Conservation (phyloP, 2,888 invertebrate genomes). For the Latheticus oryzae region DNA sequence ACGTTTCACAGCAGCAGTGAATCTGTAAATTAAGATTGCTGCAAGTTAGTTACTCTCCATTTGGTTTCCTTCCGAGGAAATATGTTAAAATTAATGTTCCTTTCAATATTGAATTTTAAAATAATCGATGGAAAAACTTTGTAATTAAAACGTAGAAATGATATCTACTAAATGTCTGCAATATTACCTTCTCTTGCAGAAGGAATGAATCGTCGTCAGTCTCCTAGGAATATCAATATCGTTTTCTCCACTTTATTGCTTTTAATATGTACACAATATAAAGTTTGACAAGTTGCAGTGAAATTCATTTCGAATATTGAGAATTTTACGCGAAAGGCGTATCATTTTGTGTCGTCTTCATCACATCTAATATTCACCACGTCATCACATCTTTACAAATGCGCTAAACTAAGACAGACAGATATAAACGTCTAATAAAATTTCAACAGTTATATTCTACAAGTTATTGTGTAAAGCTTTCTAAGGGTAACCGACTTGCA, state of each 20-base stretch:
- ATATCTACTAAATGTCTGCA: too few relatives aligned
- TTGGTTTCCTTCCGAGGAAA: conserved; percentile 58
- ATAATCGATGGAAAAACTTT: conserved; percentile 52
- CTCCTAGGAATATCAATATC: conserved; percentile 52
- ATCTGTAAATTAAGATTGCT: conserved; percentile 60
- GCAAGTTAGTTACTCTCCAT: conserved; percentile 57
- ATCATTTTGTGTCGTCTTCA: conserved; percentile 48
- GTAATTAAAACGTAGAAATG: too few relatives aligned
- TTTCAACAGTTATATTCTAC: background rate
- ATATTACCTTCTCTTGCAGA: conserved; percentile 33
- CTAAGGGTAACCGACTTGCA: conserved; percentile 16
- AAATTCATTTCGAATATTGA: conserved; percentile 61
- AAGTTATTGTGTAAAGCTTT: conserved; percentile 8
- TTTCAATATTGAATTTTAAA: conserved; percentile 60
- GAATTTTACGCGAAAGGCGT: conserved; percentile 58
- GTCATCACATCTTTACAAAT: conserved; percentile 16
- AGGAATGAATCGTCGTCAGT: conserved; percentile 23
- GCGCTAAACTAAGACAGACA: too few relatives aligned
- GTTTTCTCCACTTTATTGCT: conserved; percentile 60
- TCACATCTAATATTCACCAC: conserved; percentile 22
- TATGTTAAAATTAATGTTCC: conserved; percentile 63
- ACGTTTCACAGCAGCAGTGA: conserved; percentile 49
- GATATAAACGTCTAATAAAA: conserved; percentile 19
- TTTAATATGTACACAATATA: conserved; percentile 63
- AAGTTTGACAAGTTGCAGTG: conserved; percentile 62